phyloP scores from a whole-genome alignment of 2,797 vertebrate species.

The Sebastes melanostomus region DNA sequence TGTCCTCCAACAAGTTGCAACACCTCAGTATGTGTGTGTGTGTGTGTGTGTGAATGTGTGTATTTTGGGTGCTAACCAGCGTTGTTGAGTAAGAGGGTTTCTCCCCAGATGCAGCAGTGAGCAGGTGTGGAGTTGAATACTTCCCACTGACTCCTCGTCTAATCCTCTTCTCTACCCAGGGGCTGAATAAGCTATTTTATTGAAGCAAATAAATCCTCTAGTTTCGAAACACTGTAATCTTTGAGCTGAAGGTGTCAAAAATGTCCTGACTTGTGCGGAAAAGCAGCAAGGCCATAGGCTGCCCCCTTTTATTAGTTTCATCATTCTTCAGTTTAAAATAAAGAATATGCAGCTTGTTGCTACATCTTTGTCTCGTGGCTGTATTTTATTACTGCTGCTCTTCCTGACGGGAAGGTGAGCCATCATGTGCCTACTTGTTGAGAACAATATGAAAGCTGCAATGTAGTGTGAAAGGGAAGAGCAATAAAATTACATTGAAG shows the following conservation, averaged over 20 bases:
- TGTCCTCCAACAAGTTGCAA: constrained; percentile 67
- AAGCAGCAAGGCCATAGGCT: not conserved
- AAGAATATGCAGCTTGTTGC: not conserved
- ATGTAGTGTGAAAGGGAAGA: constrained; percentile 29
- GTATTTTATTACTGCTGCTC: constrained; percentile 9
- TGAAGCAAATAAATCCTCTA: constrained; percentile 54
- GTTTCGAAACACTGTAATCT: constrained; percentile 42
- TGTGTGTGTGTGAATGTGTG: not conserved
- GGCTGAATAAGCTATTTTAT: constrained; percentile 42
- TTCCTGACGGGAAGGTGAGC: constrained; percentile 9
- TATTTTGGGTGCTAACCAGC: constrained; percentile 29
- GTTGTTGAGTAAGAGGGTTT: constrained; percentile 34
- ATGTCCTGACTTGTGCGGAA: constrained; percentile 9
- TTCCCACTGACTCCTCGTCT: constrained; percentile 37
- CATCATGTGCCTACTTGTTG: constrained; percentile 29
- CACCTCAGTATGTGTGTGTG: constrained; percentile 34
- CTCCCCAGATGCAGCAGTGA: constrained; percentile 25
- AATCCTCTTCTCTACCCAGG: constrained; percentile 38
- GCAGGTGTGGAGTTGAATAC: constrained; percentile 53
- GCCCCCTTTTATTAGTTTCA: constrained; percentile 18
- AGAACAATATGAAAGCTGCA: constrained; percentile 27
- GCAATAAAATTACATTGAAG: constrained; percentile 12
- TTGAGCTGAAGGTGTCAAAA: constrained; percentile 44
- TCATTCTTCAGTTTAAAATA: not conserved
- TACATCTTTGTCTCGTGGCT: constrained; percentile 18